A percentile compares a stretch with the other conserved stretches of the same genome.
These are phyloP conservation scores for Oligia strigilis DNA, from an alignment of 2,888 invertebrate species.

Conservation along the genomic window DNA sequence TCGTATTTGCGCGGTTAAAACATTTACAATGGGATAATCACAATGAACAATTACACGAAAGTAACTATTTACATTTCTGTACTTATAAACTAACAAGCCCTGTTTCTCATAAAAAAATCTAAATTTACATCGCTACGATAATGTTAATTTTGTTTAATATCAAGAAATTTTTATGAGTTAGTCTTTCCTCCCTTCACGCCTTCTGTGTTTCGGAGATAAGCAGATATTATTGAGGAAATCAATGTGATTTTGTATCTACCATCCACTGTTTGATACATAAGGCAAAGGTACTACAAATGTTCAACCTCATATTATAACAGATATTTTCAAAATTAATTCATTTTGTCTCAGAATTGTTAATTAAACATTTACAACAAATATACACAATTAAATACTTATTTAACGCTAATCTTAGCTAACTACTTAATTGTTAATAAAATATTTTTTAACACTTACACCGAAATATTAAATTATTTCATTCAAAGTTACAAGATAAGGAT, in stretches of 20 bases:
- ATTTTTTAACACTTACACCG: constrained; percentile 75
- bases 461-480: constrained; percentile 78
- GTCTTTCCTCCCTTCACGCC: not conserved
- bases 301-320: constrained; percentile 26
- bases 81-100: constrained; percentile 73
- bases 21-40: constrained; percentile 66
- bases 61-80: constrained; percentile 73
- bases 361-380: constrained; percentile 80
- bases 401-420: constrained; percentile 71
- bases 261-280: constrained; percentile 10
- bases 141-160: constrained; percentile 20
- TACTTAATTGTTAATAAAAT: constrained; percentile 73
- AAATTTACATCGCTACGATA: constrained; percentile 39
- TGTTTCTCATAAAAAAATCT: constrained; percentile 71
- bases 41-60: constrained; percentile 71
- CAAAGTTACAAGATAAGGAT: constrained; percentile 65
- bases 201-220: not conserved
- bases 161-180: constrained; percentile 25
- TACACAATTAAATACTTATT: constrained; percentile 74
- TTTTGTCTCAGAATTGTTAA: constrained; percentile 42
- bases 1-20: constrained; percentile 46
- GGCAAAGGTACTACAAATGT: constrained; percentile 41
- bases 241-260: constrained; percentile 22
- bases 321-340: constrained; percentile 20
- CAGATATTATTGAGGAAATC: constrained; percentile 21